Percentiles rank a stretch among this genome's conserved stretches.
Conservation (phyloP, 2,113 vertebrate genomes). For the Piaya cayana region DNA sequence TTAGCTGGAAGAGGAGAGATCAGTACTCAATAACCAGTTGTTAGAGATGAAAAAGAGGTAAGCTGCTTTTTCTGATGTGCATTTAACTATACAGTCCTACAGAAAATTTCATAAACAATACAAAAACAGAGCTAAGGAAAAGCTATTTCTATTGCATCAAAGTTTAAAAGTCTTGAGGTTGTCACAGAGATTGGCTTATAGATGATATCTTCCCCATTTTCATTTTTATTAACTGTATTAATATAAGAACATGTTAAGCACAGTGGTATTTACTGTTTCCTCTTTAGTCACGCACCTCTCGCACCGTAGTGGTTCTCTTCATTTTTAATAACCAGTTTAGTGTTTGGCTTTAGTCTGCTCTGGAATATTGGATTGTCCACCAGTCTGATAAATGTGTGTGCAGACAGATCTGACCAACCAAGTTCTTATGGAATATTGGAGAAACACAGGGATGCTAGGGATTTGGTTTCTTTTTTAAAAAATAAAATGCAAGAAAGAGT, state of each 20-base stretch:
- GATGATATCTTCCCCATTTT: not conserved
- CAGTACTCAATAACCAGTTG: slow-evolving; percentile 90
- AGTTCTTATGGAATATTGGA: not conserved
- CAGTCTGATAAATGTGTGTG: not conserved
- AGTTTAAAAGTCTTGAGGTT: not conserved
- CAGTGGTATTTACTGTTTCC: not conserved
- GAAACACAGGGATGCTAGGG: not conserved
- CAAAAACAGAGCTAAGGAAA: not conserved
- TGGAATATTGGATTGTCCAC: not conserved
- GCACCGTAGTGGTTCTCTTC: not conserved
- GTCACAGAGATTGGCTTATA: not conserved
- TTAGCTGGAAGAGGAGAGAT: slow-evolving; percentile 88
- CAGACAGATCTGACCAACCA: not conserved
- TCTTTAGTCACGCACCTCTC: not conserved
- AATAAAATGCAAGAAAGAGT: not conserved
- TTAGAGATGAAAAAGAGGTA: slow-evolving; percentile 94
- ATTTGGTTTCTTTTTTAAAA: not conserved
- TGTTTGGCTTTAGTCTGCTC: not conserved
- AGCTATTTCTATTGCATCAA: not conserved
- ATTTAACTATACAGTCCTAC: not conserved
- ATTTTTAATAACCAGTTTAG: slow-evolving; percentile 13
- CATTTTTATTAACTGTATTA: not conserved
- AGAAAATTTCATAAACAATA: not conserved
- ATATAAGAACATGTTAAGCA: not conserved
- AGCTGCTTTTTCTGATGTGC: slow-evolving; percentile 13